phyloP scores from a whole-genome alignment of 2,888 invertebrate genomes.

The Amiota communis region DNA sequence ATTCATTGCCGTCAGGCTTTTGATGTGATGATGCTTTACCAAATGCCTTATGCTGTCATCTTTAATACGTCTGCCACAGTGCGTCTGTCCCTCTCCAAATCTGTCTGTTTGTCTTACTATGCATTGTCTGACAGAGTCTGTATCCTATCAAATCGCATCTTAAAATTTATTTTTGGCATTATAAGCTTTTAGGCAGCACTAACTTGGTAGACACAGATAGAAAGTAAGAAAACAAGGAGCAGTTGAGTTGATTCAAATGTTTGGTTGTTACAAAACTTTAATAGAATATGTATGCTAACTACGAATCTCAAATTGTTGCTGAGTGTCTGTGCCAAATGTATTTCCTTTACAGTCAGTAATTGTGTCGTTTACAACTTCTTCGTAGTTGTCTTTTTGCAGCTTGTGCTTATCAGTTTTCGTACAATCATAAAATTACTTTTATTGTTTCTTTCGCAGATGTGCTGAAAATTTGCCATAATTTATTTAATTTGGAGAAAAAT shows the following conservation, averaged over 20 bases:
- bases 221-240: not conserved
- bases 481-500: slow-evolving; percentile 15
- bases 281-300: not conserved
- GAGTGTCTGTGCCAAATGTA: not conserved
- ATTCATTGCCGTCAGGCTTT: slow-evolving; percentile 48
- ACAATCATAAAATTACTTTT: slow-evolving; percentile 28
- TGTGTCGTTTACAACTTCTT: not conserved
- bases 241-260: not conserved
- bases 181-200: slow-evolving; percentile 53
- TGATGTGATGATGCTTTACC: not conserved
- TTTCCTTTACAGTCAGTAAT: not conserved
- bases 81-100: too few relatives aligned
- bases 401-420: slow-evolving; percentile 3
- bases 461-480: slow-evolving; percentile 19
- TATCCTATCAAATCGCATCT: slow-evolving; percentile 25
- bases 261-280: not conserved
- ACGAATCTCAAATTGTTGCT: not conserved
- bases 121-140: slow-evolving; percentile 8
- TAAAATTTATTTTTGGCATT: slow-evolving; percentile 58
- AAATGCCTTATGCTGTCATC: not conserved
- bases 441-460: slow-evolving; percentile 27
- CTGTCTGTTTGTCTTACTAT: not conserved
- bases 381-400: not conserved
- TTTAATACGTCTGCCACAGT: too few relatives aligned
- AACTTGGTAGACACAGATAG: slow-evolving; percentile 5